Evolutionary conservation across 1,140 invertebrate species (phyloP), one percentile per base, ranked within the genome.

Genomic region (Neodiprion pinetum): DNA sequence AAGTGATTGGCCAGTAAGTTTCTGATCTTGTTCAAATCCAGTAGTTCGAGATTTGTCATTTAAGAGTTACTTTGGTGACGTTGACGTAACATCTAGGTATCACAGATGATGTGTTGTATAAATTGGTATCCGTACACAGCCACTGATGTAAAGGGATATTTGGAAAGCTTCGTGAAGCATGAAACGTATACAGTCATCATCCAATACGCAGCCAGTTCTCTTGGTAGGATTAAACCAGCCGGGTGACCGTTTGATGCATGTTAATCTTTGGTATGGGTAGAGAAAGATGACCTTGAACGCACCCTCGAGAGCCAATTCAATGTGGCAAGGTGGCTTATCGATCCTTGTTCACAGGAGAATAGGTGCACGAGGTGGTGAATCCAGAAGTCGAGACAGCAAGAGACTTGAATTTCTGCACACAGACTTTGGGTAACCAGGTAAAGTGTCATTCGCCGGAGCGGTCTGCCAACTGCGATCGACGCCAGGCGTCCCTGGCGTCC

Each of bases 361-460:
- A n/a, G 28, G 48, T 17, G 8, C n/a, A n/a, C 7, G 7, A 48
- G 21, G 48, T 53, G 21, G 71, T 28, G 28, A 1, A n/a, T n/a
- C 11, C 21, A 40, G 69, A 48, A 72, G 47, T 78, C 77, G 79
- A 76, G 71, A 73, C 79, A 77, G 77, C 82, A 84, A 82, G 81
- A 85, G 84, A 79, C 79, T 81, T 76, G 81, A 83, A 82, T 78
- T 82, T 9, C 78, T 67, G 76, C 23, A 70, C 40, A 66, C 23
- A 23, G 47, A 12, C 11, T 11, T 69, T 69, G 68, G 68, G 21
- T 12, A 69, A 69, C 68, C 21, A 12, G 14, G 21, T 80, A 77
- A 83, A 84, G 84, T 84, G 82, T 84, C 83, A 82, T 81, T 84
- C 78, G 77, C 79, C 76, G 71, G 77, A 72, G 53, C 70, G 66